Evolutionary conservation across 2,113 vertebrate genomes (phyloP), one percentile per base, ranked within the genome.

Genomic region (Pterocles orientalis): DNA sequence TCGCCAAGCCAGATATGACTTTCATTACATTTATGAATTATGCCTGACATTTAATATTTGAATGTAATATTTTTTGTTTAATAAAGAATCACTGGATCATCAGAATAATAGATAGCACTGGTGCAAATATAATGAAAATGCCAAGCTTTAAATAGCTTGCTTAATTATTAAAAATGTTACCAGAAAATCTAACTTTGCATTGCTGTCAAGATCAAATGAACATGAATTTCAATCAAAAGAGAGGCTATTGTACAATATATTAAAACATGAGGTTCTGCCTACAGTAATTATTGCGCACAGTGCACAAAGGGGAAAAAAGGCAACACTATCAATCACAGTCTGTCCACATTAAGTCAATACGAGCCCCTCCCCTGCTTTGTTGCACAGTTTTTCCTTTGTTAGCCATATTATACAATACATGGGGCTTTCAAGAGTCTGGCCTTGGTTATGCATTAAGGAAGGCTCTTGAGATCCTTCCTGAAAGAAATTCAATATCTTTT

Each of bases 111-210:
- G 95, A 96, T 96, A 91, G 94, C 92, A 93, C 80, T 94, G 94
- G 93, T 89, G 81, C 57, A 96, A 93, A 91, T 92, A 96, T 93
- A 97, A 96, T 94, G 93, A 84, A 97, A 88, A 97, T 96, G 69
- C 92, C 81, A 94, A 96, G 95, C 75, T 91, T 97, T 97, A 97
- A 97, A 96, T 87, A 94, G 94, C 87, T 92, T 96, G 96, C 96
- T 98, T 98, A 97, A 96, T 97, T 97, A 95, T 97, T 97, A 97
- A 98, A 98, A 98, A 97, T 95, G 97, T 81, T 95, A 72, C 91
- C 36, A n/a, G 94, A 86, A 92, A 90, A 98, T 97, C 88, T 96
- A 96, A 84, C 81, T 86, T 71, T 76, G 70, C 96, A 88, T 94
- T 95, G 96, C 95, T 96, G 92, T 92, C 95, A 95, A 97, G 97